These are phyloP conservation scores for Sterna hirundo DNA, from an alignment of 2,113 vertebrate species.

Conservation along the genomic window DNA sequence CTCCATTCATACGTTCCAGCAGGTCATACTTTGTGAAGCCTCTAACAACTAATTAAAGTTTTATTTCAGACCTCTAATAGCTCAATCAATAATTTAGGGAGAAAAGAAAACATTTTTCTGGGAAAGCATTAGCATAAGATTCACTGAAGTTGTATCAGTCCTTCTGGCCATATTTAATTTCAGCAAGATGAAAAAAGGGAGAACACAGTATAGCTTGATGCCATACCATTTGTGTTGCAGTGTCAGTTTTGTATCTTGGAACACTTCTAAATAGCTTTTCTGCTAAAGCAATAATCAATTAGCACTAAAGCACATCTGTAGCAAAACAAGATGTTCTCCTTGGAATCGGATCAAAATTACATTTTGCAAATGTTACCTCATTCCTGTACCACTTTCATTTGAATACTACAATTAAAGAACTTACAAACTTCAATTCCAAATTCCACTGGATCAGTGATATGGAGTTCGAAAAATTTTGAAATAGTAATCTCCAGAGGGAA, in stretches of 20 bases:
- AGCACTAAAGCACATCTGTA: conserved; percentile 51
- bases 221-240: neutral
- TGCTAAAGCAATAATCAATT: conserved; percentile 58
- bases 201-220: neutral
- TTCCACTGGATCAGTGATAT: neutral
- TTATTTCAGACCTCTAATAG: conserved; percentile 71
- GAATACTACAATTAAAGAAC: conserved; percentile 29
- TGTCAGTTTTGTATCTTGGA: neutral
- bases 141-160: conserved; percentile 36
- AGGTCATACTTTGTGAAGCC: conserved; percentile 65
- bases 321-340: conserved; percentile 46
- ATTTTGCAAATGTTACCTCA: conserved; percentile 45
- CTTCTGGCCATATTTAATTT: conserved; percentile 36
- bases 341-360: conserved; percentile 56
- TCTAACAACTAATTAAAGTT: conserved; percentile 72
- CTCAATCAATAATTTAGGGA: conserved; percentile 77
- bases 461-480: conserved; percentile 39
- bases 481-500: neutral
- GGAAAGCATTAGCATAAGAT: conserved; percentile 73
- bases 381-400: conserved; percentile 29
- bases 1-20: conserved; percentile 31
- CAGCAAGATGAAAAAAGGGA: neutral
- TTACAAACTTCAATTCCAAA: neutral
- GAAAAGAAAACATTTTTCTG: conserved; percentile 78
- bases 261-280: conserved; percentile 35